Base-by-base conservation (phyloP, 2,888 invertebrate species). In the Synergus umbraculus region DNA sequence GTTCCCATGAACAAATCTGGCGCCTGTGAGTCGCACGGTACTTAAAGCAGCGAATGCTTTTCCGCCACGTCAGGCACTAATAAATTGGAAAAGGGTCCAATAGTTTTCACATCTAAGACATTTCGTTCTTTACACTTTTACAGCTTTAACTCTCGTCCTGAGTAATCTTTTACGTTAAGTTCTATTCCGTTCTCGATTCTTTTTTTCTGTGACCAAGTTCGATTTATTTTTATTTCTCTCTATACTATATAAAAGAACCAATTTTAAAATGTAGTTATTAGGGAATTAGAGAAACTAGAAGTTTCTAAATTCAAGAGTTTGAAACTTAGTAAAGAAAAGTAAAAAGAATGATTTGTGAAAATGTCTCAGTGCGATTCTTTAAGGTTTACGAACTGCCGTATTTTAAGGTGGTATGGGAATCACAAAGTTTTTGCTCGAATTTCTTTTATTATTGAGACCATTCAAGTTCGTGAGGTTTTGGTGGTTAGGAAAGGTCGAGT, bases 11-110 rank as follows among this genome's bases (percentile, higher is more conserved):
- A 76, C 79, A 80, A 81, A 78, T 80, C 79, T 78, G 76, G 76
- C 69, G 79, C n/a, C 79, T 76, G 76, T 46, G 73, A 76, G 43
- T 78, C 79, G 43, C 76, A 79, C 82, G 81, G 77, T 82, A 67
- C 84, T 82, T 81, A 79, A 79, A 76, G 78, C 82, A 65, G 77
- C 81, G 54, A 82, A 76, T 79, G 82, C 79, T 83, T 83, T 81
- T 84, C 82, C 81, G 78, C 81, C 78, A 76, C 80, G 82, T 77
- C 83, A 77, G 78, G 81, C 83, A 81, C 82, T 85, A 83, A 82
- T 85, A 83, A 84, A 85, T 85, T 83, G 83, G 81, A 84, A 37
- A 81, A 73, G 73, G 81, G 78, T 83, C 80, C 81, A 82, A 82
- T 79, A 76, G 79, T 60, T 58, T 73, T 54, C 22, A 63, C 58